These are phyloP conservation scores for Gallinago media DNA, from an alignment of 2,113 vertebrate species.

Conservation along the genomic window DNA sequence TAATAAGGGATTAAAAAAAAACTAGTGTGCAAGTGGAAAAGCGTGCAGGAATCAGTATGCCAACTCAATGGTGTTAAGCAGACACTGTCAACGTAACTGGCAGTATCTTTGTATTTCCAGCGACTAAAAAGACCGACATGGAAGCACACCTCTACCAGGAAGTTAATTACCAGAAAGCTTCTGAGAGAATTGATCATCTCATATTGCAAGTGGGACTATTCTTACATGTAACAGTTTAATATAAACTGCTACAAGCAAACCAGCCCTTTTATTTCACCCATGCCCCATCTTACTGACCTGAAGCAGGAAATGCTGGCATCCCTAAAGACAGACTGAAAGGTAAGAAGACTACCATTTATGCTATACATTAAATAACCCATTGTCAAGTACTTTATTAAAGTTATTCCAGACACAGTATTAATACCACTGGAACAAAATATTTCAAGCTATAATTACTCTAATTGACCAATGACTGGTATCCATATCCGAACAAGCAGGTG, in stretches of 20 bases:
- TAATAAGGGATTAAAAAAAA: neutral
- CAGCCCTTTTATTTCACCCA: neutral
- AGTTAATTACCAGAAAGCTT: neutral
- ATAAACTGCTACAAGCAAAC: neutral
- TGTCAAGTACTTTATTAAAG: neutral
- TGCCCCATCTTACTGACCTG: neutral
- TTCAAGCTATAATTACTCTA: neutral
- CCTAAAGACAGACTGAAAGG: neutral
- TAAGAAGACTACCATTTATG: neutral
- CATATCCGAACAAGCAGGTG: neutral
- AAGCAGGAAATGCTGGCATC: neutral
- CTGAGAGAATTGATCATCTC: neutral
- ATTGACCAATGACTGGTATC: neutral
- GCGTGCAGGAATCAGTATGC: neutral
- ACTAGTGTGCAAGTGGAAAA: rapidly evolving
- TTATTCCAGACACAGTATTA: neutral
- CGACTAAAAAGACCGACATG: neutral
- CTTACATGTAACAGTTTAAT: neutral
- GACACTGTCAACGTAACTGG: neutral
- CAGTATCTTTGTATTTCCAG: neutral
- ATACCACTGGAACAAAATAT: neutral
- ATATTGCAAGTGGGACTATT: no score
- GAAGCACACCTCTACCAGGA: neutral
- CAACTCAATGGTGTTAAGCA: neutral
- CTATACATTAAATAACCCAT: neutral